These are phyloP conservation scores for Pao palembangensis DNA, from an alignment of 2,113 vertebrate species.

Conservation along the genomic window DNA sequence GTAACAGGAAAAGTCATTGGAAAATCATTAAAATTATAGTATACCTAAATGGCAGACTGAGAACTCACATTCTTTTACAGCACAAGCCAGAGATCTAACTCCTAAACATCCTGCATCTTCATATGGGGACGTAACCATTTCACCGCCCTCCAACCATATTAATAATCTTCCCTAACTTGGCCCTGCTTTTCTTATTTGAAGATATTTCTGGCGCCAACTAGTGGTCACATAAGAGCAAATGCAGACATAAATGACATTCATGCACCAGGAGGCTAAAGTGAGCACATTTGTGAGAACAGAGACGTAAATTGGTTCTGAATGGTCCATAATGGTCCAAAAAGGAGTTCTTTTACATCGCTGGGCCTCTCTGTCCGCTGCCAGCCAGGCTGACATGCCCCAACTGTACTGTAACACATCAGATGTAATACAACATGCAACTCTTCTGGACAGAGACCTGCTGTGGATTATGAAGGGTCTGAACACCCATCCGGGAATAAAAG, in stretches of 20 bases:
- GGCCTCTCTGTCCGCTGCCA: neutral
- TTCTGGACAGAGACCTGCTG: neutral
- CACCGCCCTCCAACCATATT: too few relatives aligned
- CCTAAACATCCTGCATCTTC: too few relatives aligned
- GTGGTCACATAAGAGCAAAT: too few relatives aligned
- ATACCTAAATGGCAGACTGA: neutral
- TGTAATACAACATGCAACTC: too few relatives aligned
- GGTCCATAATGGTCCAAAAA: neutral
- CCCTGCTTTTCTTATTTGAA: too few relatives aligned
- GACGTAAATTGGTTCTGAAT: neutral
- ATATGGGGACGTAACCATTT: too few relatives aligned
- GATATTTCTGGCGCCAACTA: too few relatives aligned
- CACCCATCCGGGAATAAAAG: neutral
- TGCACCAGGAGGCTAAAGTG: neutral
- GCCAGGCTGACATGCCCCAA: neutral
- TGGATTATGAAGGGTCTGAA: neutral
- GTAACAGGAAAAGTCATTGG: neutral
- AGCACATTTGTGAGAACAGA: neutral
- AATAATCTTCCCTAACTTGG: too few relatives aligned
- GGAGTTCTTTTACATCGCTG: neutral
- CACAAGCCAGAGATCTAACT: neutral
- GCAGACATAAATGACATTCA: too few relatives aligned
- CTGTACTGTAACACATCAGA: neutral
- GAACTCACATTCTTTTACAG: neutral
- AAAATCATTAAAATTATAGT: neutral